Conservation (phyloP, 2,113 vertebrate genomes). For the Paraplagusia blochii region DNA sequence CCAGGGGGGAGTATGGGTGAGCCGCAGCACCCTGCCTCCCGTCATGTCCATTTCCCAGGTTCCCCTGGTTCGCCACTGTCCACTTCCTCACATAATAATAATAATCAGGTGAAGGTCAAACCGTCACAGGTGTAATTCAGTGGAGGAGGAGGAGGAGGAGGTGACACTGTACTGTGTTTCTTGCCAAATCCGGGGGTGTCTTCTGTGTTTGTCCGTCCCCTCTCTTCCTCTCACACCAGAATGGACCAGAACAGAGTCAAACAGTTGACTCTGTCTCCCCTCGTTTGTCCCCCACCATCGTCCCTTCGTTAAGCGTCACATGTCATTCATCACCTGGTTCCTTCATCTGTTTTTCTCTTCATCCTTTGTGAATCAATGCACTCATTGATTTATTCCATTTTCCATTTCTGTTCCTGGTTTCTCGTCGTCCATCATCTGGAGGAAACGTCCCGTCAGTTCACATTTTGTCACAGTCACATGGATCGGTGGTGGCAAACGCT, state of each 20-base stretch:
- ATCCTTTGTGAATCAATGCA: conserved; percentile 29
- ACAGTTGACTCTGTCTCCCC: too few relatives aligned
- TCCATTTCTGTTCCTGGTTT: conserved; percentile 11
- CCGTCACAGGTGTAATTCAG: conserved; percentile 7
- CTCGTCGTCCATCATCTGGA: conserved; percentile 23
- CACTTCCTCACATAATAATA: background rate
- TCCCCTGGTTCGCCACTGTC: background rate
- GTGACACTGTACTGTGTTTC: too few relatives aligned
- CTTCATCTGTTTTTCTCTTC: conserved; percentile 13
- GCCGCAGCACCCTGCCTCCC: conserved; percentile 23
- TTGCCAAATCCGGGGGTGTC: too few relatives aligned
- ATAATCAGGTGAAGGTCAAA: conserved; percentile 49
- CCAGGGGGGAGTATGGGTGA: too few relatives aligned
- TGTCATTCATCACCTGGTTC: conserved; percentile 22
- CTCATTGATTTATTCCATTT: conserved; percentile 37
- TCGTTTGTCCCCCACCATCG: conserved; percentile 25
- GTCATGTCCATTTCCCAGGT: conserved; percentile 8
- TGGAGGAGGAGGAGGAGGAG: too few relatives aligned
- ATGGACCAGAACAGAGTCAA: too few relatives aligned
- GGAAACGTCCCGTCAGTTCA: conserved; percentile 22
- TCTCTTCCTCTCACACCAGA: too few relatives aligned
- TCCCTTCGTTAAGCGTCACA: conserved; percentile 13
- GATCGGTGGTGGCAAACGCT: too few relatives aligned
- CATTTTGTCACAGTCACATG: background rate
- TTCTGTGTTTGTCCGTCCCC: conserved; percentile 44